phyloP scores from a whole-genome alignment of 2,113 vertebrate species.

The Bungarus multicinctus region DNA sequence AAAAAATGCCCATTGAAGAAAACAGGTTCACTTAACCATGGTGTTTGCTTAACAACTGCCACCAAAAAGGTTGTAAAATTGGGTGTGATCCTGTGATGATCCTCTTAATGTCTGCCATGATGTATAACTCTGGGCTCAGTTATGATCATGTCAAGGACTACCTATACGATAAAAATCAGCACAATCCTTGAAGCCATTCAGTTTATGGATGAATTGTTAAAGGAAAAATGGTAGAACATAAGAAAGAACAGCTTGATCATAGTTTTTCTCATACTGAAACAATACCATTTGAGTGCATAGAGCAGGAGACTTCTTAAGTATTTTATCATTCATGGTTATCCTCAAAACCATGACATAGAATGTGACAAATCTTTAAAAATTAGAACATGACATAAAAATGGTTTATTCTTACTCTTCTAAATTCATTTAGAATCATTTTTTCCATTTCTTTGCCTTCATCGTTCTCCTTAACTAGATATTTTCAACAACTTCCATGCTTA shows the following conservation, averaged over 20 bases:
- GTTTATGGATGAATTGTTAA: not conserved
- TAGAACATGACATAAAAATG: not conserved
- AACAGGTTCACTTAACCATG: not conserved
- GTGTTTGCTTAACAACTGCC: not conserved
- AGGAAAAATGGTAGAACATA: not conserved
- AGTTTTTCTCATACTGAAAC: not conserved
- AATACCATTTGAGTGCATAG: not conserved
- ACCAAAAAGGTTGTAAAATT: not conserved
- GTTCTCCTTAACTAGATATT: not conserved
- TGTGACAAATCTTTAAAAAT: not conserved
- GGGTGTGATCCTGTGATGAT: not conserved
- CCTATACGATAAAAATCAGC: not conserved
- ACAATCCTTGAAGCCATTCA: not conserved
- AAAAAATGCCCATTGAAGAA: not conserved
- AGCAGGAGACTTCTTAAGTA: not conserved
- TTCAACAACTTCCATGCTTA: not conserved
- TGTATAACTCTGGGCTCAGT: not conserved
- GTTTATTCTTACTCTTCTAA: not conserved
- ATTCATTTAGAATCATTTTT: not conserved
- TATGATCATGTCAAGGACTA: not conserved
- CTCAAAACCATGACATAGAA: not conserved
- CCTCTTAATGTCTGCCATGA: not conserved
- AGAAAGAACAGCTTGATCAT: not conserved
- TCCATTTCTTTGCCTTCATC: not conserved
- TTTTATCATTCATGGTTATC: not conserved